phyloP scores from a whole-genome alignment of 1,140 invertebrate species.

The Drosophila tristis region DNA sequence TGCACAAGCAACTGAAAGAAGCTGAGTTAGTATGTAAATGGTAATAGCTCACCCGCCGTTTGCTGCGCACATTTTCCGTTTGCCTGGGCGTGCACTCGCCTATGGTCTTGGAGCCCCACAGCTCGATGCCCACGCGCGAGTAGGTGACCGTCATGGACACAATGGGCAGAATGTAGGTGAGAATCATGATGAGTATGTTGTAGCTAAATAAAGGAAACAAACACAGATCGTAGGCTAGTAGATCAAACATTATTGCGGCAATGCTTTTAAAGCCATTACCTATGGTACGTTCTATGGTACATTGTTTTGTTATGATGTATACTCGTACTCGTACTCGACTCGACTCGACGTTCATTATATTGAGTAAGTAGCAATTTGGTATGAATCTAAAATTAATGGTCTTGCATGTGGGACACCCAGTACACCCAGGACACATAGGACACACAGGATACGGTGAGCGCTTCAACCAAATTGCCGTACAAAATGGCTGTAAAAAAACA shows the following conservation, averaged over 20 bases:
- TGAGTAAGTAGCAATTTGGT: conserved; percentile 57
- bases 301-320: conserved; percentile 33
- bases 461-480: conserved; percentile 59
- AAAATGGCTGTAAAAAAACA: conserved; percentile 63
- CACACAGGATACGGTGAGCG: conserved; percentile 1
- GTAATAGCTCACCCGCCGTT: conserved; percentile 91
- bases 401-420: conserved; percentile 58
- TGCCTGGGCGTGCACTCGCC: conserved; percentile 96
- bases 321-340: no score
- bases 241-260: conserved; percentile 35
- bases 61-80: conserved; percentile 95
- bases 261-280: conserved; percentile 47
- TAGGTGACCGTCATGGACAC: conserved; percentile 96
- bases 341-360: conserved; percentile 37
- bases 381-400: conserved; percentile 68
- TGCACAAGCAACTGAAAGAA: background rate
- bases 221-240: background rate
- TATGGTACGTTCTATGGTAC: conserved; percentile 24
- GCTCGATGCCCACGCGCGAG: conserved; percentile 93
- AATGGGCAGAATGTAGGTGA: conserved; percentile 98
- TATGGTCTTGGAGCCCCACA: conserved; percentile 98
- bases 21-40: no score
- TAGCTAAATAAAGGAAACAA: conserved; percentile 87
- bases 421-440: conserved; percentile 5
- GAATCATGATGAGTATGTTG: conserved; percentile 93